A percentile compares a stretch with the other conserved stretches of the same genome.
phyloP scores from a whole-genome alignment of 2,113 vertebrate species.

The Baryphthengus martii region DNA sequence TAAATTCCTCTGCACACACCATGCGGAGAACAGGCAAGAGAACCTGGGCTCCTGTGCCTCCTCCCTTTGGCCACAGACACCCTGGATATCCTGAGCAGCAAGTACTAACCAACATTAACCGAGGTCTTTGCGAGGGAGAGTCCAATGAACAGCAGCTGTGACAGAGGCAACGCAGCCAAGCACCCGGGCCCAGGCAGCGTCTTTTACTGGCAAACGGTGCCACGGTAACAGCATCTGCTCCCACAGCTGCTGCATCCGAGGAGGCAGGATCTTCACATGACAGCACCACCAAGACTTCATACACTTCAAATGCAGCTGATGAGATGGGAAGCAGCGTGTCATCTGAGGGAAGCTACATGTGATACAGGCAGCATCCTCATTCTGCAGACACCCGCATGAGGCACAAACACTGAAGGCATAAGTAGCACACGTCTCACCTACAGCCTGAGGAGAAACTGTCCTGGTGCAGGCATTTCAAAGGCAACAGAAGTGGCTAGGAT shows the following conservation, averaged over 20 bases:
- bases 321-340: neutral
- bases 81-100: neutral
- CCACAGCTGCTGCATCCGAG: neutral
- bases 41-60: neutral
- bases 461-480: neutral
- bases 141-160: neutral
- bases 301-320: neutral
- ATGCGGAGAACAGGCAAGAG: neutral
- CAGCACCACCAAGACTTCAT: neutral
- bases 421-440: neutral
- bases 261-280: neutral
- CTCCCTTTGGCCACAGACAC: neutral
- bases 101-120: neutral
- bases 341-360: neutral
- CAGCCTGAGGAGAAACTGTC: neutral
- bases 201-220: neutral
- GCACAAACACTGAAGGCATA: conserved; percentile 26
- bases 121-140: neutral
- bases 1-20: neutral
- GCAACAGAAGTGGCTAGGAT: neutral
- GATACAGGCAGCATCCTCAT: neutral
- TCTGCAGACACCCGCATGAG: neutral
- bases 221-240: neutral
- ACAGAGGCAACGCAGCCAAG: neutral
- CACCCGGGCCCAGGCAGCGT: neutral